Conservation (phyloP, 2,113 vertebrate genomes). For the Anhinga rufa region DNA sequence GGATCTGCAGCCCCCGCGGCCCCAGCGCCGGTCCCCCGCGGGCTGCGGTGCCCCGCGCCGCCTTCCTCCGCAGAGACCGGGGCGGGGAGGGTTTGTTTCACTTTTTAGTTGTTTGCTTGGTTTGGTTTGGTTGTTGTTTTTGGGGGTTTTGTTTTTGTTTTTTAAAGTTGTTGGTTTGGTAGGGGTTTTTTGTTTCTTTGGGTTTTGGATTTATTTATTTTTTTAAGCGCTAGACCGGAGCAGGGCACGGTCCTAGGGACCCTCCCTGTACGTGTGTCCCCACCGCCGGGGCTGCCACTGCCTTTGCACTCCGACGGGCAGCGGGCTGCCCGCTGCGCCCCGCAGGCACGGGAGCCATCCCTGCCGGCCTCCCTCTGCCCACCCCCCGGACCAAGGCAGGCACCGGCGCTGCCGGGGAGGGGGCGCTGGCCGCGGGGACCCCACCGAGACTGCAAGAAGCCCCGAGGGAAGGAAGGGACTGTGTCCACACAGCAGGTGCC, state of each 20-base stretch:
- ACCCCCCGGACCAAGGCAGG: neutral
- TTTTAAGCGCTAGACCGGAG: neutral
- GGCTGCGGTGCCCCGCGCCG: neutral
- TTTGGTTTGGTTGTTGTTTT: too few relatives aligned
- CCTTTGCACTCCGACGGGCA: neutral
- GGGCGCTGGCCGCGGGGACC: rapidly evolving
- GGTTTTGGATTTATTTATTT: neutral
- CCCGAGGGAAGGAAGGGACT: neutral
- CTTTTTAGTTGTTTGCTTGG: neutral
- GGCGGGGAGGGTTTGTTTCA: neutral
- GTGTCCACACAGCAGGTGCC: rapidly evolving
- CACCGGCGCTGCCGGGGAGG: neutral
- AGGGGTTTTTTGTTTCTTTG: neutral
- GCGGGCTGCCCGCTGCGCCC: neutral
- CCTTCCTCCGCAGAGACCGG: neutral
- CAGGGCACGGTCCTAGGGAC: rapidly evolving
- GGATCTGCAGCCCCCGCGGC: too few relatives aligned
- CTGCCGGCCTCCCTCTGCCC: neutral
- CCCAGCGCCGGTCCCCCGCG: neutral
- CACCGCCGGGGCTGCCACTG: neutral
- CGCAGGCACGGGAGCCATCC: neutral
- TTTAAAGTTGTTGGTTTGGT: neutral
- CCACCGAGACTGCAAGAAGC: rapidly evolving
- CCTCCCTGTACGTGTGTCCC: too few relatives aligned
- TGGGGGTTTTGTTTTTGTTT: too few relatives aligned